phyloP scores from a whole-genome alignment of 2,797 vertebrate genomes.

The Antennarius maculatus region DNA sequence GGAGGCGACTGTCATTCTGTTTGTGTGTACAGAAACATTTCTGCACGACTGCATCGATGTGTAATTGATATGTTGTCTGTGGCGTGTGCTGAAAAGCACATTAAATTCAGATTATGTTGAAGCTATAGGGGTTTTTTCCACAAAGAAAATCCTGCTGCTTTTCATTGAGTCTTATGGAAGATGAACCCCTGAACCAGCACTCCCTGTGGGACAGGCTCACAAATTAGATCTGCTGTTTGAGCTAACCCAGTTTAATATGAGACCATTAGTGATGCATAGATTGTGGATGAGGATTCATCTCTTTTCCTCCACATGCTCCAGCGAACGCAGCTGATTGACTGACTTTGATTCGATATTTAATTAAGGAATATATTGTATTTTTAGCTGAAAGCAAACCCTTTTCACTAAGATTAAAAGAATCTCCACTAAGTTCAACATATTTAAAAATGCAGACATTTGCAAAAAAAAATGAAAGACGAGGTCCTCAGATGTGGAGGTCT shows the following conservation, averaged over 20 bases:
- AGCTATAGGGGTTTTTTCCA: background rate
- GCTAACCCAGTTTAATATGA: slow-evolving; percentile 39
- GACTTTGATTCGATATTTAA: slow-evolving; percentile 27
- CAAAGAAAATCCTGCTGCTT: background rate
- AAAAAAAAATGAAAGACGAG: background rate
- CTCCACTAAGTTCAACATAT: background rate
- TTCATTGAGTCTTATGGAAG: slow-evolving; percentile 15
- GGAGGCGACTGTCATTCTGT: slow-evolving; percentile 15
- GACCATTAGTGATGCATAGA: slow-evolving; percentile 32
- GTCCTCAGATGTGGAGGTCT: background rate
- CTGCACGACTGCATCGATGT: slow-evolving; percentile 5
- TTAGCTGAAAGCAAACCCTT: background rate
- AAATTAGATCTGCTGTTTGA: slow-evolving; percentile 45
- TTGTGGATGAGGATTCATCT: slow-evolving; percentile 11
- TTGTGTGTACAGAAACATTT: background rate
- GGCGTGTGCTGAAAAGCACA: slow-evolving; percentile 10
- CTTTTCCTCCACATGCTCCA: slow-evolving; percentile 27
- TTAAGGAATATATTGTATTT: slow-evolving; percentile 11
- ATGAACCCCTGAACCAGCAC: background rate
- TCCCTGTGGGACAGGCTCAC: slow-evolving; percentile 20
- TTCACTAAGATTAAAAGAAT: accelerated
- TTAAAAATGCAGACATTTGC: background rate
- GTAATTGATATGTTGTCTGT: background rate
- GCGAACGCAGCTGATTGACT: slow-evolving; percentile 27
- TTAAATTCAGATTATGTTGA: background rate